Evolutionary conservation across 2,888 invertebrate genomes (phyloP).

Genomic region (Subacronicta megacephala): DNA sequence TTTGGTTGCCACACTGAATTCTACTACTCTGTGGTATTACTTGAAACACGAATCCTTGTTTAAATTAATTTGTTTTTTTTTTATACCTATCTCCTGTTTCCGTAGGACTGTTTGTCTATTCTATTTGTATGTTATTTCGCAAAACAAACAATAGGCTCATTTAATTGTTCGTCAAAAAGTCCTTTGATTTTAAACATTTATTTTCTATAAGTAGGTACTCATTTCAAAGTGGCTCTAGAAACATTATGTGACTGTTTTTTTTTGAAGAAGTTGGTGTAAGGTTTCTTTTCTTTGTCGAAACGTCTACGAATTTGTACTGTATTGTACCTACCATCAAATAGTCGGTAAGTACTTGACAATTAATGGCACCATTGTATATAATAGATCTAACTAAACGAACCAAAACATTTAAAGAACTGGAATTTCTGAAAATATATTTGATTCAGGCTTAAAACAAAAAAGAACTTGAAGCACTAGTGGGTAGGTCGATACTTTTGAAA

Average conservation of each 20-base stretch:
- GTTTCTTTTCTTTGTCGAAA: too few relatives aligned
- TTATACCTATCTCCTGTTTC: slow-evolving; percentile 22
- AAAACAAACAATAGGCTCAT: slow-evolving; percentile 17
- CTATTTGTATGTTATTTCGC: slow-evolving; percentile 34
- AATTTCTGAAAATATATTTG: too few relatives aligned
- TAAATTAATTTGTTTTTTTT: slow-evolving; percentile 38
- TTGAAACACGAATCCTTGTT: slow-evolving; percentile 31
- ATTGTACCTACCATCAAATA: too few relatives aligned
- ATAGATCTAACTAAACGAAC: too few relatives aligned
- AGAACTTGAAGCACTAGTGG: background rate
- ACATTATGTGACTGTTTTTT: background rate
- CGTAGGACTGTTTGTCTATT: slow-evolving; percentile 20
- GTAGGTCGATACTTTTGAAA: too few relatives aligned
- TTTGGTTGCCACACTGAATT: slow-evolving; percentile 3
- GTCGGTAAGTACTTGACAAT: too few relatives aligned
- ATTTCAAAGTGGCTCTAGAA: background rate
- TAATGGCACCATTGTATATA: too few relatives aligned
- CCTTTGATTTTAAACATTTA: background rate
- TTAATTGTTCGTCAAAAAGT: slow-evolving; percentile 21
- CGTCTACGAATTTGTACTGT: too few relatives aligned
- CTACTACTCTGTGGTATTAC: slow-evolving; percentile 11
- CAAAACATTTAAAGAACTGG: too few relatives aligned
- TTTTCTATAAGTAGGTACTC: background rate
- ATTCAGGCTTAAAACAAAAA: too few relatives aligned
- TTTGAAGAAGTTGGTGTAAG: too few relatives aligned